Evolutionary conservation across 2,888 invertebrate species (phyloP), one percentile per base, ranked within the genome.

Genomic region (Dynastes grantii): DNA sequence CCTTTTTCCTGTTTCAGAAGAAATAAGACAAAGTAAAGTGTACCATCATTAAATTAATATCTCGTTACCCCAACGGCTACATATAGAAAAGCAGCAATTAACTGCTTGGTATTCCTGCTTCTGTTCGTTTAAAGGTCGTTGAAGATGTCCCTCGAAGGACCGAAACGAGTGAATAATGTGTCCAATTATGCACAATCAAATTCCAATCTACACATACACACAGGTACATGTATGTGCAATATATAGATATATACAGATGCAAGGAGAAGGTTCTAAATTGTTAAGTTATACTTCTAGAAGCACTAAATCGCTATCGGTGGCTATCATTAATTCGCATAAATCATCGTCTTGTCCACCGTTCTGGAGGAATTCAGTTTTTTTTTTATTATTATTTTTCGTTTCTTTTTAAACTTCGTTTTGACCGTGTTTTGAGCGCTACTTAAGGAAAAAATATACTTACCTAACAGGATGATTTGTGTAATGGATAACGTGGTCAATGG

Each of bases 101-200:
- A 45, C 45, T 2, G 45, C 45, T 2, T 11, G 8, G 63, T 45
- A 45, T 45, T 45, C 45, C 45, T 45, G 76, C 77, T 77, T 68
- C 77, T 58, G 77, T 77, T 77, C 68, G 68, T 58, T 77, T 55
- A 53, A 40, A 27, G 61, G 58, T 70, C 51, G 58, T 61, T 77
- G 77, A 77, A 58, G 77, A 68, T 77, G 77, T 77, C 67, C 65
- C 77, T 51, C 58, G 77, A 29, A 67, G 77, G 68, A 37, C 29
- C 68, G 45, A 77, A 77, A 77, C 77, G 22, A 13, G 40, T 77
- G 77, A 77, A 58, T 77, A 68, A 77, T 61, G 58, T 6, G 13
- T 5, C 77, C 68, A 61, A 77, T 77, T 77, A 77, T 53, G 55
- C 77, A 68, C 61, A 58, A 77, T 77, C 68, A 68, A 77, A 68